phyloP scores from a whole-genome alignment of 2,888 invertebrate species.

The Platycnemis pennipes region DNA sequence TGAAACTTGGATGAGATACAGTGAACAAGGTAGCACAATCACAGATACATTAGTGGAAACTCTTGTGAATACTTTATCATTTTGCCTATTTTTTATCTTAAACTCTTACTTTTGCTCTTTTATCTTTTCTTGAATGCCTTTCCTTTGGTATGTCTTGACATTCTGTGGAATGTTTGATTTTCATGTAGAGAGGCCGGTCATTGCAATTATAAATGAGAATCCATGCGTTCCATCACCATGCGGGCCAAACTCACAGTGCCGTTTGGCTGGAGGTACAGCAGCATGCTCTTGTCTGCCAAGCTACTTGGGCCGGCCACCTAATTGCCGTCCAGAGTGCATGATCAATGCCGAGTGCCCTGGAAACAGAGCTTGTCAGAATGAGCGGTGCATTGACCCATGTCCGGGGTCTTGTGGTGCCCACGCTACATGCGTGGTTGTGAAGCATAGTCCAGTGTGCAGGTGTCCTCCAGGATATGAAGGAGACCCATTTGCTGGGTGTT shows the following conservation, averaged over 20 bases:
- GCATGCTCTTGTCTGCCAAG: constrained; percentile 89
- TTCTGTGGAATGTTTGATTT: constrained; percentile 32
- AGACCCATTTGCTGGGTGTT: constrained; percentile 82
- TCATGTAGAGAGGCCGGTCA: constrained; percentile 50
- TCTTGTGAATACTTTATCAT: constrained; percentile 25
- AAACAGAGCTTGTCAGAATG: constrained; percentile 89
- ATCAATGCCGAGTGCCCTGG: constrained; percentile 91
- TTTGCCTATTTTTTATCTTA: constrained; percentile 28
- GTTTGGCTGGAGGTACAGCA: constrained; percentile 88
- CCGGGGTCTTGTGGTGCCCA: constrained; percentile 90
- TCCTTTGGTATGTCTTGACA: no score
- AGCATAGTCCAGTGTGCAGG: constrained; percentile 93
- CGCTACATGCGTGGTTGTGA: constrained; percentile 90
- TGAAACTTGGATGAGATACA: background rate
- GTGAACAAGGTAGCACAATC: background rate
- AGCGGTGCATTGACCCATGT: constrained; percentile 91
- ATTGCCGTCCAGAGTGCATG: constrained; percentile 91
- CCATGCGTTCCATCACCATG: constrained; percentile 92
- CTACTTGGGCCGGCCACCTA: constrained; percentile 89
- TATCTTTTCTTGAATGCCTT: constrained; percentile 5
- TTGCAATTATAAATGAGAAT: constrained; percentile 76
- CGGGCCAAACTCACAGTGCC: constrained; percentile 90
- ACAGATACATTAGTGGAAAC: background rate
- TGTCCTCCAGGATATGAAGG: constrained; percentile 89
- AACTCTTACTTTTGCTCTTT: background rate